Conservation (phyloP, 1,140 invertebrate genomes). For the Leptonema lineaticorne region DNA sequence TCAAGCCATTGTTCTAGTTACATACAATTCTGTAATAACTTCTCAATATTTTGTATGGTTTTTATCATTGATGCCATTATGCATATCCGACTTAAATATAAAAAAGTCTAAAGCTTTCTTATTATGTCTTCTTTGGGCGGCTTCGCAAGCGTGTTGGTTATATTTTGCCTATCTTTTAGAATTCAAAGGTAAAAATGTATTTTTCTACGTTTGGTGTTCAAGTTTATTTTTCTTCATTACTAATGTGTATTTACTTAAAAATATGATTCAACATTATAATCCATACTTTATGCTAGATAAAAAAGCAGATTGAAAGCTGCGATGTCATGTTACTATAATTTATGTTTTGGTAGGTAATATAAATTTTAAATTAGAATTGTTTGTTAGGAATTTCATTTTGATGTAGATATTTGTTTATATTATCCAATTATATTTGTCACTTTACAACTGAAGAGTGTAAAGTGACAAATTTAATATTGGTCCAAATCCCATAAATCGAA, state of each 20-base stretch:
- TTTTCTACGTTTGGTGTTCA: slow-evolving; percentile 76
- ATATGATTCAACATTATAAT: slow-evolving; percentile 64
- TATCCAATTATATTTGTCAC: too few species aligned
- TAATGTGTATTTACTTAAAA: slow-evolving; percentile 72
- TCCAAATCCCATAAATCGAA: too few species aligned
- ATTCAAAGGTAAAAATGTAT: slow-evolving; percentile 83
- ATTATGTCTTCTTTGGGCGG: slow-evolving; percentile 68
- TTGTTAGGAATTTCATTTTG: too few species aligned
- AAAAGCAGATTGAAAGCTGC: slow-evolving; percentile 9
- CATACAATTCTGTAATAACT: slow-evolving; percentile 95
- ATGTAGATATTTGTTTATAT: too few species aligned
- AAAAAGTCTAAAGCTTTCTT: slow-evolving; percentile 56
- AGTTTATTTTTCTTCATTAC: slow-evolving; percentile 74
- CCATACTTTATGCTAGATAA: slow-evolving; percentile 30
- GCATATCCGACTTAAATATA: slow-evolving; percentile 64
- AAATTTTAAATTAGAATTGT: too few species aligned
- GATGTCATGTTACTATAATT: too few species aligned
- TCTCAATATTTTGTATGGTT: slow-evolving; percentile 99
- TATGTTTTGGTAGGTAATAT: too few species aligned
- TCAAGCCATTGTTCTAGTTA: slow-evolving; percentile 86
- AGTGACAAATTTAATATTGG: too few species aligned
- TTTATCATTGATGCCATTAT: slow-evolving; percentile 80
- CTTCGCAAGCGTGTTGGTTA: slow-evolving; percentile 85
- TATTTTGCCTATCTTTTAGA: slow-evolving; percentile 88
- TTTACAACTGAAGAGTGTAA: too few species aligned